phyloP scores from a whole-genome alignment of 2,797 vertebrate species.

The Galaxias olidus region DNA sequence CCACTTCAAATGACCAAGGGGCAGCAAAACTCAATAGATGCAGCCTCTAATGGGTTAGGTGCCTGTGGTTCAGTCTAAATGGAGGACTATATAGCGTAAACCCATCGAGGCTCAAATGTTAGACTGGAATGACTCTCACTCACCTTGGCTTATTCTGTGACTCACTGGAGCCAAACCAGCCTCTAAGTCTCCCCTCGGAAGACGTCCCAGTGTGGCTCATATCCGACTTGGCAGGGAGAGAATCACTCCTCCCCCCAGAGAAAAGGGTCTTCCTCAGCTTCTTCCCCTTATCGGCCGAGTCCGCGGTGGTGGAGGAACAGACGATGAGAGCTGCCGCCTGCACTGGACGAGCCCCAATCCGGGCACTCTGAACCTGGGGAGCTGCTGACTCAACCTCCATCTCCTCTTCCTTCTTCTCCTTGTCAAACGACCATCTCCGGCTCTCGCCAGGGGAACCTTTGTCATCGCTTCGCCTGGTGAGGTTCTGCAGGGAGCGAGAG shows the following conservation, averaged over 20 bases:
- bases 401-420: constrained; percentile 70
- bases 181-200: constrained; percentile 79
- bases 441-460: constrained; percentile 57
- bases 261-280: constrained; percentile 82
- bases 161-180: constrained; percentile 88
- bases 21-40: constrained; percentile 39
- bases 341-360: constrained; percentile 44
- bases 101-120: constrained; percentile 11
- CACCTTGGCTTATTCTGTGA: constrained; percentile 92
- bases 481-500: constrained; percentile 78
- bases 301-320: constrained; percentile 26
- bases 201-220: constrained; percentile 22
- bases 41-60: constrained; percentile 16
- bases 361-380: constrained; percentile 55
- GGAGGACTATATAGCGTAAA: constrained; percentile 25
- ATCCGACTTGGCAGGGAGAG: constrained; percentile 63
- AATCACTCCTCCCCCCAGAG: constrained; percentile 82
- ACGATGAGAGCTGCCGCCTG: constrained; percentile 52
- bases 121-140: constrained; percentile 53
- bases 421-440: constrained; percentile 79
- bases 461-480: constrained; percentile 76
- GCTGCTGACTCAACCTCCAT: constrained; percentile 52
- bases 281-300: constrained; percentile 63
- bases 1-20: constrained; percentile 49
- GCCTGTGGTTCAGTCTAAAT: constrained; percentile 6